Evolutionary conservation across 2,113 vertebrate genomes (phyloP).

Genomic region (Salvelinus fontinalis): DNA sequence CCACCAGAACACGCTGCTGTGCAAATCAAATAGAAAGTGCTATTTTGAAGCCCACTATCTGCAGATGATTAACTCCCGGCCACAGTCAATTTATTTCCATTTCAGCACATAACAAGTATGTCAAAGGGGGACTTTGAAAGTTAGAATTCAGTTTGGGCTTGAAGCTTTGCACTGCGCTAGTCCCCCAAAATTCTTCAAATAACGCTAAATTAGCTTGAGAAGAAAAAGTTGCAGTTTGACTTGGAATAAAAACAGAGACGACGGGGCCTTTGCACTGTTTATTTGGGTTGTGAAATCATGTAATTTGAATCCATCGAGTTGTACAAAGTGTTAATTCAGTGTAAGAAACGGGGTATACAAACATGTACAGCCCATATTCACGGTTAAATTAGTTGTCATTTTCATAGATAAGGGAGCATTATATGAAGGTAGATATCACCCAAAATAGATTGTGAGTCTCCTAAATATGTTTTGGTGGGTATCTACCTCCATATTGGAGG

Average conservation of each 20-base stretch:
- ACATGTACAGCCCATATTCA: constrained; percentile 47
- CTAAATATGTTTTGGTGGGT: not conserved
- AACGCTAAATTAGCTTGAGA: not conserved
- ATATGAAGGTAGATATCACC: constrained; percentile 1
- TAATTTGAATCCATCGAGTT: constrained; percentile 24
- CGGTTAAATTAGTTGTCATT: constrained; percentile 22
- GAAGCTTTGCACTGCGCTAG: too few relatives aligned
- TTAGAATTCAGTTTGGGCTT: too few relatives aligned
- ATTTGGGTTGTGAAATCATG: constrained; percentile 37
- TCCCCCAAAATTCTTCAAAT: not conserved
- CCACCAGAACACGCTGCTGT: too few relatives aligned
- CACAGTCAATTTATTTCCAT: too few relatives aligned
- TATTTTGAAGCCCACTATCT: too few relatives aligned
- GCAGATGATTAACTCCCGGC: too few relatives aligned
- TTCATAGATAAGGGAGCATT: constrained; percentile 2
- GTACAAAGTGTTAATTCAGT: constrained; percentile 47
- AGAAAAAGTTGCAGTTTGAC: too few relatives aligned
- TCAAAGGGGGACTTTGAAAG: too few relatives aligned
- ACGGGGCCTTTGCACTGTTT: constrained; percentile 23
- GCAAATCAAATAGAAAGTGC: too few relatives aligned
- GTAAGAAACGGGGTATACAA: constrained; percentile 44
- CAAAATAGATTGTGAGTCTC: too few relatives aligned
- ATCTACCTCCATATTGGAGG: not conserved
- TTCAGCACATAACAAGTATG: too few relatives aligned
- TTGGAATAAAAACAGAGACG: not conserved